A percentile compares a stretch with the other conserved stretches of the same genome.
Evolutionary conservation across 2,888 invertebrate genomes (phyloP).

Genomic region (Formica aserva): DNA sequence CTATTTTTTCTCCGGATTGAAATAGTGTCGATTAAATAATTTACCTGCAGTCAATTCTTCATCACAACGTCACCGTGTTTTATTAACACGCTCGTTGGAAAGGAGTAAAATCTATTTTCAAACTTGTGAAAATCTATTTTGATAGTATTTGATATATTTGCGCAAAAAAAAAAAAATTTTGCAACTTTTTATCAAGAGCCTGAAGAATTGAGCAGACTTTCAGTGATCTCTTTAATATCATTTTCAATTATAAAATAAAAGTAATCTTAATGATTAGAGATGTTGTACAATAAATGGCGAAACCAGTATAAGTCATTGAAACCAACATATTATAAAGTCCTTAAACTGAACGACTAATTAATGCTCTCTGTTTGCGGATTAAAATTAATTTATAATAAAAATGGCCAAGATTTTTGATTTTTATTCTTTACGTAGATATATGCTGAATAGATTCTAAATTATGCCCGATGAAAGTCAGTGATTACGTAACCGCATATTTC

Average conservation of each 20-base stretch:
- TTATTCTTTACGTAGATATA: neutral
- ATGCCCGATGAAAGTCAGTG: neutral
- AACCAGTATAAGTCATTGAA: neutral
- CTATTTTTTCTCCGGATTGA: neutral
- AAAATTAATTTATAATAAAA: neutral
- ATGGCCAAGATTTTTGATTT: neutral
- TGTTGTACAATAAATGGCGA: neutral
- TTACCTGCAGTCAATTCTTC: neutral
- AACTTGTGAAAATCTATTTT: neutral
- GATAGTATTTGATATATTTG: neutral
- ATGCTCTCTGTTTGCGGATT: neutral
- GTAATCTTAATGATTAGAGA: neutral
- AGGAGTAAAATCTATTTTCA: neutral
- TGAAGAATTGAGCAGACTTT: neutral
- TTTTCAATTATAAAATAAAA: neutral
- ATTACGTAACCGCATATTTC: neutral
- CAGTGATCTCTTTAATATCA: neutral
- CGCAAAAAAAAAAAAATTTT: neutral
- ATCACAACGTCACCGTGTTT: neutral
- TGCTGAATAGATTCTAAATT: neutral
- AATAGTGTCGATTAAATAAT: slow-evolving; percentile 1
- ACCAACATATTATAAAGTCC: neutral
- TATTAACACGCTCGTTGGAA: neutral
- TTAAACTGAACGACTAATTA: too few species aligned
- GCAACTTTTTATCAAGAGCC: neutral